Base-by-base conservation (phyloP, 2,797 vertebrate species). In the Takifugu ocellatus region DNA sequence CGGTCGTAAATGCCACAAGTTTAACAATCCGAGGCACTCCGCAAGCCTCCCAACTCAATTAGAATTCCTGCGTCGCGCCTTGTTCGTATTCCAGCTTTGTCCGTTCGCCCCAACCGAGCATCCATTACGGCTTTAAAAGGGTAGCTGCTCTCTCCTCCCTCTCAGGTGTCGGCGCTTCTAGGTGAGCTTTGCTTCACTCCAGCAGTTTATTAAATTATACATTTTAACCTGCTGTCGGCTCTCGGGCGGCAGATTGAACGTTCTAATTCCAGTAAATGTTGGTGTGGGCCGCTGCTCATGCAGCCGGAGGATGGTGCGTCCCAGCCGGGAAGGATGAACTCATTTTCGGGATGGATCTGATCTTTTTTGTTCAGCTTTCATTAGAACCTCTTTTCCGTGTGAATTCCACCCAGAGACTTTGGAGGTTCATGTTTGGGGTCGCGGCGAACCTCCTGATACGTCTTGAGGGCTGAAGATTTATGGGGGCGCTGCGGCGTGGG, bases 71-170 rank as follows among this genome's bases (percentile, higher is more conserved):
- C 5, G 21, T 15, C 12, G 14, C 24, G 14, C 36, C 39, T 43
- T 60, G 27, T 50, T 60, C 31, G 56, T 29, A 29, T 49, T 57
- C 17, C 49, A 44, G 11, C 24, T 50, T 29, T 4, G n/a, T 31
- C n/a, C 44, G 21, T 17, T 27, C 24, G n/a, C 44, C 36, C 39
- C 25, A 25, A 39, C 49, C 31, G 12, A 36, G 26, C 3, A 31
- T 9, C 49, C 17, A n/a, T 25, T 29, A 51, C 15, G 36, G 51
- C 11, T 39, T 36, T 21, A 33, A 33, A 46, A 3, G 17, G 11
- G 16, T 6, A 25, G 21, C 27, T 17, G 29, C 51, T 5, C 43
- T 31, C 44, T 11, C 17, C 26, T 15, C 12, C 6, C 31, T 17
- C 46, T 60, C 27, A n/a, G 17, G 46, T 9, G 33, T 12, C 15